These are phyloP conservation scores for Dasyornis broadbenti DNA, from an alignment of 2,113 vertebrate genomes.

Conservation along the genomic window DNA sequence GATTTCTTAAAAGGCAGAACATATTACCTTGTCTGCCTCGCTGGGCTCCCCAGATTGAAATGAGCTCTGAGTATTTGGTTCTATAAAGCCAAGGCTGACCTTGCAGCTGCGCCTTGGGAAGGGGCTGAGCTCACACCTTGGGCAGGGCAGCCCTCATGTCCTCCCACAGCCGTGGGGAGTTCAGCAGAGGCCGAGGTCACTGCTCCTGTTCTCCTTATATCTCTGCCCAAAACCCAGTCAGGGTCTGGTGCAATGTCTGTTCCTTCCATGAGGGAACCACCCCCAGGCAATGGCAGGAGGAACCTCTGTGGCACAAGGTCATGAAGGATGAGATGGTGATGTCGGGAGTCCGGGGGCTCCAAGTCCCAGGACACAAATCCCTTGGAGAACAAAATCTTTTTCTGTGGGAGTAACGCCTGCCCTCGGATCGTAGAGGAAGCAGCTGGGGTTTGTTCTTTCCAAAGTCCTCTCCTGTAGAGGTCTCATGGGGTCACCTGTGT, in stretches of 20 bases:
- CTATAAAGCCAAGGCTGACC: neutral
- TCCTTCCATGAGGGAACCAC: fast-evolving
- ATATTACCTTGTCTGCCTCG: neutral
- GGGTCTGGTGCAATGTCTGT: neutral
- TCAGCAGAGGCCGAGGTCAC: neutral
- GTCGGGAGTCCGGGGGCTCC: neutral
- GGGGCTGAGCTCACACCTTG: neutral
- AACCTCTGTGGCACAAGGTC: neutral
- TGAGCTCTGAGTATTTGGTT: neutral
- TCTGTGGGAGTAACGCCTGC: neutral
- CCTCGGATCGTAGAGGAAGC: neutral
- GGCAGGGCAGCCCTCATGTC: neutral
- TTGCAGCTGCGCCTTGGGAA: neutral
- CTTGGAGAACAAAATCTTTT: neutral
- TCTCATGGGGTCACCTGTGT: fast-evolving
- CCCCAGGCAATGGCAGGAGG: neutral
- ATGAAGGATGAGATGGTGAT: neutral
- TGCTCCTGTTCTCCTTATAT: neutral
- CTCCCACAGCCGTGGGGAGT: neutral
- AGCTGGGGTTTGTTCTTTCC: neutral
- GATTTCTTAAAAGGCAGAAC: neutral
- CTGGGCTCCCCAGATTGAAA: neutral
- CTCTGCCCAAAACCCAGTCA: neutral
- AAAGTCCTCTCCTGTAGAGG: neutral
- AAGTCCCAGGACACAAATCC: fast-evolving